A percentile compares a stretch with the other conserved stretches of the same genome.
These are phyloP conservation scores for Noctilio leporinus DNA, from an alignment of 2,113 vertebrate species.

Conservation along the genomic window DNA sequence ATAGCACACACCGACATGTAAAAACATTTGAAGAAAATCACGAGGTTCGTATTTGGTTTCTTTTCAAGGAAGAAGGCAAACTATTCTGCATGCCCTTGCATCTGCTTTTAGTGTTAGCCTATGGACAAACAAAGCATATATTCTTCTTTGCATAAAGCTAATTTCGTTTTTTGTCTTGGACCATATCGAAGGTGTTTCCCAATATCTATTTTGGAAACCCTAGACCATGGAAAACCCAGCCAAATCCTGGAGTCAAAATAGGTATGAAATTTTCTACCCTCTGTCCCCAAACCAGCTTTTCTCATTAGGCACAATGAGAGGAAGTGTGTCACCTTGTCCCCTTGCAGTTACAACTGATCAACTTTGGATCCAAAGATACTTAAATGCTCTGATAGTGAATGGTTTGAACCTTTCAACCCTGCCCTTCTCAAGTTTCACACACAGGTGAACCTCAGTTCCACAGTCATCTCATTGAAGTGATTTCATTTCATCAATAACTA, in stretches of 20 bases:
- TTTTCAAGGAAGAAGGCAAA: neutral
- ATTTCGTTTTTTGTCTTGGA: neutral
- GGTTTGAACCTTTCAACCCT: neutral
- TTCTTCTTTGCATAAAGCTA: neutral
- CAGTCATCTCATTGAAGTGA: neutral
- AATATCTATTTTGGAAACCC: neutral
- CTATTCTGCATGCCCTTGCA: neutral
- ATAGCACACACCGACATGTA: neutral
- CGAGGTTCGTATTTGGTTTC: neutral
- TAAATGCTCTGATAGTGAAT: neutral
- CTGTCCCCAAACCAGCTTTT: neutral
- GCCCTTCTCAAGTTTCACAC: neutral
- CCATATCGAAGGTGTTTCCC: neutral
- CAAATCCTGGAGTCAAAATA: neutral
- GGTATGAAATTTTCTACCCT: neutral
- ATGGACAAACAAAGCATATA: neutral
- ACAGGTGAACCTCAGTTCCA: neutral
- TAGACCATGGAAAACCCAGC: neutral
- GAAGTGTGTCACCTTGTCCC: neutral
- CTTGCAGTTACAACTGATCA: neutral
- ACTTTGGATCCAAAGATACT: neutral
- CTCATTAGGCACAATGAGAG: neutral
- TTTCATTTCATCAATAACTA: neutral
- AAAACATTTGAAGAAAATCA: neutral
- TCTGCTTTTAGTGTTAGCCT: neutral